phyloP scores from a whole-genome alignment of 2,113 vertebrate genomes.

The Odocoileus hemionus region DNA sequence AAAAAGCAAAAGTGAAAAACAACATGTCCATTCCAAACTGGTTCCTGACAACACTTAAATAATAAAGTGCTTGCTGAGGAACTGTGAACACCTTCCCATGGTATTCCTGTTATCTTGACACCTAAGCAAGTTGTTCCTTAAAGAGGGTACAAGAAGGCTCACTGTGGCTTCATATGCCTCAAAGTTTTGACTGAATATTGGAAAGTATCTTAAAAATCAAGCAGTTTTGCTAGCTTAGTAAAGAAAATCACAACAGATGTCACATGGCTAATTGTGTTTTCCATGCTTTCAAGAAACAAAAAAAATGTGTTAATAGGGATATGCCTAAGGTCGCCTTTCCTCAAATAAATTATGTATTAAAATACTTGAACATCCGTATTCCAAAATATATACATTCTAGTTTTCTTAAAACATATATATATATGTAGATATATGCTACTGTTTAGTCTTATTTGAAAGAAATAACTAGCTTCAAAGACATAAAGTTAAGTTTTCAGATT shows the following conservation, averaged over 20 bases:
- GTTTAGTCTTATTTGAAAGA: not conserved
- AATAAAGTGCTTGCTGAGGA: not conserved
- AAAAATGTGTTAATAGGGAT: not conserved
- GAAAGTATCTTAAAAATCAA: not conserved
- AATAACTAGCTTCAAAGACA: slow-evolving; percentile 14
- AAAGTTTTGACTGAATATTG: slow-evolving; percentile 7
- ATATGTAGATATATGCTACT: not conserved
- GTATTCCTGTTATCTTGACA: not conserved
- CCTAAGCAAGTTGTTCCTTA: not conserved
- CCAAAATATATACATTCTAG: not conserved
- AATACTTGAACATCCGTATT: not conserved
- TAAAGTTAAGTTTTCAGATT: not conserved
- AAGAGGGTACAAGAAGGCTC: not conserved
- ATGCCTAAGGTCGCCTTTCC: not conserved
- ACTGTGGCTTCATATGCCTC: not conserved
- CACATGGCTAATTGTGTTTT: not conserved
- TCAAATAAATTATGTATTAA: slow-evolving; percentile 29
- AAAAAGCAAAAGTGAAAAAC: slow-evolving; percentile 5
- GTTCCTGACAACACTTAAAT: not conserved
- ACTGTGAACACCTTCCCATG: not conserved
- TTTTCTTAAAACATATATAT: not conserved
- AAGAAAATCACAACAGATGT: not conserved
- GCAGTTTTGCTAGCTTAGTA: not conserved
- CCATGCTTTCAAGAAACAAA: not conserved
- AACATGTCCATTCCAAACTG: not conserved